Evolutionary conservation across 2,797 vertebrate genomes (phyloP), one percentile per base, ranked within the genome.

Genomic region (Rhincodon typus): DNA sequence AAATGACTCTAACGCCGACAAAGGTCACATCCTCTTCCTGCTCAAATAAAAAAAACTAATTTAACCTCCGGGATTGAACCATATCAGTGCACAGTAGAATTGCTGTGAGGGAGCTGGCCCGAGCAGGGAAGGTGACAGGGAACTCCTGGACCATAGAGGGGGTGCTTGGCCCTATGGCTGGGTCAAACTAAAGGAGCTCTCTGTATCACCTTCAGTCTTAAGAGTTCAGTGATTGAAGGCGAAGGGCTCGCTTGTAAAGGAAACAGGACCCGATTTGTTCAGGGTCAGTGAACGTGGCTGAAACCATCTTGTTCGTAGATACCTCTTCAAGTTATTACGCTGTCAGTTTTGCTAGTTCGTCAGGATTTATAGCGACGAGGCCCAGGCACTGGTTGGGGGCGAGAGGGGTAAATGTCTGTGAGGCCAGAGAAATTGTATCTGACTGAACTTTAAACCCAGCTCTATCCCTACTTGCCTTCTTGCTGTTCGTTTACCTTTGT

Each of bases 221-320:
- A 96, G 57, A 0, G 96, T 96, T 97, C 97, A 96, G 96, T 97
- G 97, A 97, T 97, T 97, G 97, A 97, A 98, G 15, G 95, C 38
- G 96, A 96, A 96, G 97, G 1, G 8, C 25, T 96, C 95, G 96
- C 94, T 96, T 96, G 97, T 96, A 96, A 96, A 97, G 97, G 93
- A 96, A 97, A 97, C 66, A 96, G 94, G 96, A 96, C 96, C 97
- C 96, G 97, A 97, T 97, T 97, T 97, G 97, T 97, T 97, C 97
- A 96, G 97, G 97, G 97, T 98, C 97, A 97, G 38, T 96, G 97
- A 96, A 96, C 94, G 96, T 96, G 96, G 96, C 97, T 96, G 86
- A 97, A 97, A 97, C 97, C 97, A 97, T 98, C 97, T 97, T 98
- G 97, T 97, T 97, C 97, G 97, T 96, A 97, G 97, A 98, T 97